A percentile compares a stretch with the other conserved stretches of the same genome.
Evolutionary conservation across 2,113 vertebrate species (phyloP).

Genomic region (Cervus canadensis): DNA sequence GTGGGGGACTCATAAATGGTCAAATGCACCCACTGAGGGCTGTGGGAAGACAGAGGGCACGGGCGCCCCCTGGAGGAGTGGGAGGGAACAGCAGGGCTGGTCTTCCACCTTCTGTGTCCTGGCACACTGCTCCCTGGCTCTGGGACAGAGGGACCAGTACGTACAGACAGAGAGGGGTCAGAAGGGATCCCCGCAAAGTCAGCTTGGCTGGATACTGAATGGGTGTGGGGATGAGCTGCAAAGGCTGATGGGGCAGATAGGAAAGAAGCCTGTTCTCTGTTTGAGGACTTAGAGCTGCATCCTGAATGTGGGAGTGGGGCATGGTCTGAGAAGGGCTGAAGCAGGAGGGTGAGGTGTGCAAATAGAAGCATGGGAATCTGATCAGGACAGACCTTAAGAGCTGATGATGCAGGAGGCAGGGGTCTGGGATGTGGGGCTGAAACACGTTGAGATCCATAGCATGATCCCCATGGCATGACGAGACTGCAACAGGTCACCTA

Average conservation of each 20-base stretch:
- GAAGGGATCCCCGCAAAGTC: background rate
- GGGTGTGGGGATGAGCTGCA: no score
- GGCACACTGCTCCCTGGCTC: no score
- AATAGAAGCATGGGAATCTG: background rate
- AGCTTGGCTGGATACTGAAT: rapidly evolving
- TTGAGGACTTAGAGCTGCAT: rapidly evolving
- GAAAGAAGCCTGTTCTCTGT: background rate
- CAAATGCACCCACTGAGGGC: no score
- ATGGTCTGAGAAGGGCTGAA: rapidly evolving
- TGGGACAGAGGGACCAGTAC: background rate
- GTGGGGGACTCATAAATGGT: no score
- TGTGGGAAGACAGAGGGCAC: background rate
- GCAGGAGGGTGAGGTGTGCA: rapidly evolving
- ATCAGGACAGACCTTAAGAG: background rate
- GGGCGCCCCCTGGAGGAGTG: background rate
- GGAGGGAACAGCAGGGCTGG: background rate
- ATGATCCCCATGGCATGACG: no score
- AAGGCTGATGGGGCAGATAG: rapidly evolving
- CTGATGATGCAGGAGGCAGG: rapidly evolving
- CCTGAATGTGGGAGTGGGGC: background rate
- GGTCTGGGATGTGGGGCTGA: background rate
- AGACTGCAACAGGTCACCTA: background rate
- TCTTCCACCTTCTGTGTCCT: background rate
- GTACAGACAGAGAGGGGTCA: background rate
- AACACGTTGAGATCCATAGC: background rate